Base-by-base conservation (phyloP, 2,797 vertebrate species). In the Enteromius radiatus region DNA sequence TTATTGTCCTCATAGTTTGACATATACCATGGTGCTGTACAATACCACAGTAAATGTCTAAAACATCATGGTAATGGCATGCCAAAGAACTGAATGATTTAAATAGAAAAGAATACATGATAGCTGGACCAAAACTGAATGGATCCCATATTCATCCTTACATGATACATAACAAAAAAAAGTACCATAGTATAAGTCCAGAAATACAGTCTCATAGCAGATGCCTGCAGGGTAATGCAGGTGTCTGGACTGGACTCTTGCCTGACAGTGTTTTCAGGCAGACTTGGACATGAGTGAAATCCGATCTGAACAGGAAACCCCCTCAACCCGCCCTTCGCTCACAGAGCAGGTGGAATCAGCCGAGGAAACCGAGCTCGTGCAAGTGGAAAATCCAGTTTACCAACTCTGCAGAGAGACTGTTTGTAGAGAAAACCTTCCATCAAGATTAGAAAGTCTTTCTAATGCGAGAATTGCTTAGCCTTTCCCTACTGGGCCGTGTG, bases 371-470 rank as follows among this genome's bases (percentile, higher is more conserved):
- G 26, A 19, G 23, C 71, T 84, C 28, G 81, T 77, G 76, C 19
- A 43, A 61, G 87, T 87, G 80, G 85, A 90, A 91, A 92, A 90
- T 89, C 89, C 88, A 90, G 90, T 92, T 91, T 88, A 86, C 87
- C 90, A 89, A 86, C 86, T 89, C 82, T 69, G 65, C 80, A 86
- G 77, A 86, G 86, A 87, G 76, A 85, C 78, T 75, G 78, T 82
- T 84, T 77, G 70, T 31, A 47, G 43, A 83, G 19, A 59, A 56
- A 76, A 78, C 80, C 84, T 92, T 89, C 87, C 87, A 54, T 81
- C 90, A 87, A 90, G 92, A 95, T 94, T 93, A 93, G 85, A 56
- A 84, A 89, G 81, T 84, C 73, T 90, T 89, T 77, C 91, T 91
- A 90, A 84, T 90, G 90, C 85, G 86, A 91, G 90, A 94, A 91